Evolutionary conservation across 2,888 invertebrate genomes (phyloP).

Genomic region (Cylindroiulus punctatus): DNA sequence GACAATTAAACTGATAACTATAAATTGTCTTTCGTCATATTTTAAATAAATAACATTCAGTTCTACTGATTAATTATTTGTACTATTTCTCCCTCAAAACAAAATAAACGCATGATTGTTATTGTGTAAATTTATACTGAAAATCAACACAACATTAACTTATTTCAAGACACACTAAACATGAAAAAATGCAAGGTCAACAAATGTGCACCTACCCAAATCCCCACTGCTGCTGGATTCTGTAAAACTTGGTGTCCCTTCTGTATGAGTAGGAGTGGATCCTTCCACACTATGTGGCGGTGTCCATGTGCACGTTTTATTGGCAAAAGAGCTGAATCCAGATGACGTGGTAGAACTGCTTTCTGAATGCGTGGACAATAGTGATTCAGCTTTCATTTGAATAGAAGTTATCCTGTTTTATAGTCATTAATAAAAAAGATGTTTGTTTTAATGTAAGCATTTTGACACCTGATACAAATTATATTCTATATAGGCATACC

Average conservation of each 20-base stretch:
- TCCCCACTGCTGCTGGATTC: constrained; percentile 83
- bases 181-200: not conserved
- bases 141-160: not conserved
- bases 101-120: not conserved
- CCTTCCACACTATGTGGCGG: constrained; percentile 66
- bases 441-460: not conserved
- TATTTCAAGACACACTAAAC: not conserved
- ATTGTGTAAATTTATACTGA: too few species aligned
- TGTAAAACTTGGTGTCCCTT: constrained; percentile 97
- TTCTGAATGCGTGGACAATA: constrained; percentile 60
- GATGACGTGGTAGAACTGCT: constrained; percentile 61
- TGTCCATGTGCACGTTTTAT: constrained; percentile 62
- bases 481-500: constrained; percentile 43
- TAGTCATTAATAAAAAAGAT: not conserved
- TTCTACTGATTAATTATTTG: too few species aligned
- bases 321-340: constrained; percentile 60
- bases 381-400: constrained; percentile 61
- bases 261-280: constrained; percentile 95
- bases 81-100: not conserved
- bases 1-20: too few species aligned
- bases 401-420: constrained; percentile 60
- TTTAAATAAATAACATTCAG: too few species aligned
- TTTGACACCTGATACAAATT: not conserved
- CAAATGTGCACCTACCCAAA: constrained; percentile 60
- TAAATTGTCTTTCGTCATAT: too few species aligned